Base-by-base conservation (phyloP, 1,140 invertebrate species). In the Calliopsis andreniformis region DNA sequence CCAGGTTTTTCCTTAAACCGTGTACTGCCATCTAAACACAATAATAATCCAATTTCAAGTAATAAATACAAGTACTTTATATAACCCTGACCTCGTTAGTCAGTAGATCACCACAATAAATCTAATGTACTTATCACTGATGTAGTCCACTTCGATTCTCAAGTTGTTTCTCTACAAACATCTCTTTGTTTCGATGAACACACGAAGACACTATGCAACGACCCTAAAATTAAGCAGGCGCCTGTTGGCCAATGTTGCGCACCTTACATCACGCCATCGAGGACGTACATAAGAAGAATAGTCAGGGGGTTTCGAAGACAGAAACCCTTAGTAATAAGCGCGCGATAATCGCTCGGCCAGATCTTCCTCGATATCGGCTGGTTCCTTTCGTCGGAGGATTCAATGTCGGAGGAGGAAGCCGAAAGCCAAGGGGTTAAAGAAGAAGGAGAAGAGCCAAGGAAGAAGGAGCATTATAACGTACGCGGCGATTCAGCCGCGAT, bases 401-500 rank as follows among this genome's bases (percentile, higher is more conserved):
- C 42, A 35, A 51, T 61, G n/a, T 1, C 56, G 58, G 47, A 66
- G 56, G 51, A 69, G 39, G 14, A 51, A 55, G 39, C 69, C 20
- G 47, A 61, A 2, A 72, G 51, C n/a, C 42, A 45, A 32, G 51
- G 20, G 30, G 23, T n/a, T 4, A 18, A 62, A 30, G 55, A 51
- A 16, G 53, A 82, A 67, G 70, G 55, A 76, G 64, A 77, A 49
- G 53, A 77, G 78, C 18, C n/a, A 51, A 63, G 63, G n/a, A 75
- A 69, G 71, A 82, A 76, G 64, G 64, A 81, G 75, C 83, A 66
- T 84, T 71, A 82, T 79, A 76, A 79, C 67, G 69, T 62, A 61
- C 61, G 70, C 83, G 76, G 76, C 77, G 84, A 85, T 85, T 80
- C 84, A 58, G 20, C 63, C 79, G 70, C 76, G 83, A 85, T 85